These are phyloP conservation scores for Phortica okadai DNA, from an alignment of 2,888 invertebrate species.

Conservation along the genomic window DNA sequence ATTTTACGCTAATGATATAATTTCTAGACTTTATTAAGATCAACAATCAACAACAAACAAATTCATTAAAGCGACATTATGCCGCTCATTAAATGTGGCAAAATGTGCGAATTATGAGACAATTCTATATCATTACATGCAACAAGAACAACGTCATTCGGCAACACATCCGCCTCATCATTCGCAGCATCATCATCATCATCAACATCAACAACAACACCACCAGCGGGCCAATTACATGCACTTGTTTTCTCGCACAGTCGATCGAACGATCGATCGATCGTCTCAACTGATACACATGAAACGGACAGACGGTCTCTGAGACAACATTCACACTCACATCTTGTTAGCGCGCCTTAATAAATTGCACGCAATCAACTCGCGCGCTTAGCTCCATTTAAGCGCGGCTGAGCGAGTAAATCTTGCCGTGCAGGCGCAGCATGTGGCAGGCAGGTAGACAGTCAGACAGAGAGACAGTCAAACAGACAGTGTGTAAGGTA, in stretches of 20 bases:
- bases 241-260: constrained; percentile 22
- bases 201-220: constrained; percentile 3
- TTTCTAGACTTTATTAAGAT: too few species aligned
- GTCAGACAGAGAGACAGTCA: background rate
- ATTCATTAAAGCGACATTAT: background rate
- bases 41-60: background rate
- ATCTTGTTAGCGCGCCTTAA: constrained; percentile 70
- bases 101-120: constrained; percentile 22
- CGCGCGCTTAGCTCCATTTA: constrained; percentile 69
- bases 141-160: background rate
- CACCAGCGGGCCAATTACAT: constrained; percentile 28
- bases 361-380: constrained; percentile 70
- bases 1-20: too few species aligned
- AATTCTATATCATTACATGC: background rate
- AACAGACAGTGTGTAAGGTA: background rate
- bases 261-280: constrained; percentile 9
- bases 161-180: constrained; percentile 12
- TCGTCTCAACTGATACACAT: constrained; percentile 1
- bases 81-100: constrained; percentile 7
- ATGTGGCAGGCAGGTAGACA: constrained; percentile 54
- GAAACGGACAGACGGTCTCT: background rate
- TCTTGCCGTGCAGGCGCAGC: constrained; percentile 59
- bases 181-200: constrained; percentile 11
- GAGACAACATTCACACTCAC: constrained; percentile 60
- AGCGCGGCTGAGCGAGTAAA: constrained; percentile 66